A percentile compares a stretch with the other conserved stretches of the same genome.
Conservation (phyloP, 2,888 invertebrate species). For the Drosophila pegasa region DNA sequence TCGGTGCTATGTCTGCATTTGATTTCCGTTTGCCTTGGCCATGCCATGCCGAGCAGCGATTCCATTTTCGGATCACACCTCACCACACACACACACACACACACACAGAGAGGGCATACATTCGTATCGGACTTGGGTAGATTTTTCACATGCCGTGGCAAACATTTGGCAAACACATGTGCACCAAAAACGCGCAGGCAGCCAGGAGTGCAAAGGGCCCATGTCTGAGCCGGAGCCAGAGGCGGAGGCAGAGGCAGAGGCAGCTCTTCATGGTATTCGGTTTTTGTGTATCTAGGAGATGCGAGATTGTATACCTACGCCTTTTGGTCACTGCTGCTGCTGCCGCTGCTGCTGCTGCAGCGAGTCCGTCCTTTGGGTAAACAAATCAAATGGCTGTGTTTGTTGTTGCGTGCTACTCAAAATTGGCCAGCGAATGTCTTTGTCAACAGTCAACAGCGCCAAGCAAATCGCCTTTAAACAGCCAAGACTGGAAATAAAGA, state of each 20-base stretch:
- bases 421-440: constrained; percentile 77
- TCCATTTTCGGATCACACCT: constrained; percentile 69
- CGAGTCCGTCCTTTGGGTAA: constrained; percentile 58
- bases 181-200: constrained; percentile 72
- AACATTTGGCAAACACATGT: constrained; percentile 85
- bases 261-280: constrained; percentile 30
- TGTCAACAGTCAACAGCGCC: constrained; percentile 69
- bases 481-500: constrained; percentile 36
- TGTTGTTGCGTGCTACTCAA: constrained; percentile 54
- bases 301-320: constrained; percentile 67
- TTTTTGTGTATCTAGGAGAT: constrained; percentile 45
- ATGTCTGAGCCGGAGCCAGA: constrained; percentile 4
- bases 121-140: constrained; percentile 52
- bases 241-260: constrained; percentile 23
- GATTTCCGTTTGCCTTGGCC: constrained; percentile 71
- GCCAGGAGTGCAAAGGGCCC: constrained; percentile 40
- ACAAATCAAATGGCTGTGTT: constrained; percentile 76
- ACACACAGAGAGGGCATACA: constrained; percentile 26
- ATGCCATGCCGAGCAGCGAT: constrained; percentile 40
- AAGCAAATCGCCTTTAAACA: constrained; percentile 71
- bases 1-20: constrained; percentile 70
- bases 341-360: constrained; percentile 60
- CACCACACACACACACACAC: constrained; percentile 32
- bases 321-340: constrained; percentile 78
- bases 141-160: constrained; percentile 81